These are phyloP conservation scores for Bradypodion ventrale DNA, from an alignment of 2,797 vertebrate genomes.

Conservation along the genomic window DNA sequence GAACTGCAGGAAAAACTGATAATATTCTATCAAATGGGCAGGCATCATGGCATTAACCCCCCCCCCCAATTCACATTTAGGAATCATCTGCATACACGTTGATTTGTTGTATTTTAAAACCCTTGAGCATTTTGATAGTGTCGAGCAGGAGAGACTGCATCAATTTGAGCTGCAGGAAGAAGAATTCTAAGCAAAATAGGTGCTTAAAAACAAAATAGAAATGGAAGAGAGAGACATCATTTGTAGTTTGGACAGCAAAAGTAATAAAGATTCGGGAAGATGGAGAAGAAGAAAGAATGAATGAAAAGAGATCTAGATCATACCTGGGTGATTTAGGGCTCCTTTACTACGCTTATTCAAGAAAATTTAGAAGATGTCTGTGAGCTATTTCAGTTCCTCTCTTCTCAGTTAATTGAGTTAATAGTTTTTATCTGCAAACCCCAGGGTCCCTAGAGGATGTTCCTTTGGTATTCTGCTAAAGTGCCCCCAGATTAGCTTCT, in stretches of 20 bases:
- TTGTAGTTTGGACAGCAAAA: background rate
- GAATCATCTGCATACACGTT: background rate
- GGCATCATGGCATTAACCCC: background rate
- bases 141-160: constrained; percentile 40
- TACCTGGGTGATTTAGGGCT: background rate
- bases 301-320: background rate
- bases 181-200: background rate
- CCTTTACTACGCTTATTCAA: background rate
- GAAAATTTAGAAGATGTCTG: background rate
- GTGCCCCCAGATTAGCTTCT: background rate
- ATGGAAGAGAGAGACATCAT: background rate
- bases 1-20: background rate
- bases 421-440: constrained; percentile 7
- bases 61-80: background rate
- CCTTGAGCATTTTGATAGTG: background rate
- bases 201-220: background rate
- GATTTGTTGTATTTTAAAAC: constrained; percentile 2
- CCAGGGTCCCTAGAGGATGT: background rate
- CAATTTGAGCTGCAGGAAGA: constrained; percentile 33
- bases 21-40: background rate
- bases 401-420: constrained; percentile 23
- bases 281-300: background rate
- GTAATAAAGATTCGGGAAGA: background rate
- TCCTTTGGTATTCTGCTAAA: constrained; percentile 6
- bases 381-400: background rate